Percentiles rank a stretch among this genome's conserved stretches.
phyloP scores from a whole-genome alignment of 2,888 invertebrate species.

The Cryptus viduatorius region DNA sequence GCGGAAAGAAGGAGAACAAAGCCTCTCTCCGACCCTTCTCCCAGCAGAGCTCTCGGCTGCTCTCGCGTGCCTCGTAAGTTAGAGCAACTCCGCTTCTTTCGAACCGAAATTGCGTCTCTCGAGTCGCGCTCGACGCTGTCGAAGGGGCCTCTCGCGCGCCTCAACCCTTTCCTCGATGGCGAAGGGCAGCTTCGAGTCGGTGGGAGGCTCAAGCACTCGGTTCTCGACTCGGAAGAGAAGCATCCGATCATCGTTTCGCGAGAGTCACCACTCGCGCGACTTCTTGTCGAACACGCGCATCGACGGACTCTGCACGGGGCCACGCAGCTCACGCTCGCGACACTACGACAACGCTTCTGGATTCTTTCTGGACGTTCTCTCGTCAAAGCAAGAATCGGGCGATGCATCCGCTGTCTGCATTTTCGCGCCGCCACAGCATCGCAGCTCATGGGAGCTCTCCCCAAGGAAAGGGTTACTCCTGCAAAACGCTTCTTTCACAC shows the following conservation, averaged over 20 bases:
- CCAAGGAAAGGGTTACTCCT: neutral
- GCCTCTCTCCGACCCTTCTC: neutral
- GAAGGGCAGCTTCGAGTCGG: constrained; percentile 47
- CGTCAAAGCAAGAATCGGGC: constrained; percentile 38
- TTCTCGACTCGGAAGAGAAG: constrained; percentile 32
- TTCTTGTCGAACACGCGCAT: constrained; percentile 51
- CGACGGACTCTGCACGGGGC: constrained; percentile 51
- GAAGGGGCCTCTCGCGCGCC: constrained; percentile 8
- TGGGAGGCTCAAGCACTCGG: too few species aligned
- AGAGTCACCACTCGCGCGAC: constrained; percentile 13
- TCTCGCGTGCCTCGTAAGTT: neutral
- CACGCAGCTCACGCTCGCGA: constrained; percentile 45
- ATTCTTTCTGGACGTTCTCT: constrained; percentile 13
- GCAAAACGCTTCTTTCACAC: constrained; percentile 2
- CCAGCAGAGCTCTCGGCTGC: constrained; percentile 1
- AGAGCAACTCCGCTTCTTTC: constrained; percentile 19
- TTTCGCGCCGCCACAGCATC: constrained; percentile 27
- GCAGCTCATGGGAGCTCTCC: neutral
- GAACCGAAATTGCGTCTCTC: neutral
- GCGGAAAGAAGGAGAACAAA: too few species aligned
- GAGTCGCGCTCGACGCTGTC: neutral
- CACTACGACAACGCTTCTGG: constrained; percentile 54
- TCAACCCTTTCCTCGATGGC: constrained; percentile 47
- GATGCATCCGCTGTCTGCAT: constrained; percentile 53
- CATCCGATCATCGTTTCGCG: constrained; percentile 54